Evolutionary conservation across 2,888 invertebrate species (phyloP), one percentile per base, ranked within the genome.

Genomic region (Saturnia pavonia): DNA sequence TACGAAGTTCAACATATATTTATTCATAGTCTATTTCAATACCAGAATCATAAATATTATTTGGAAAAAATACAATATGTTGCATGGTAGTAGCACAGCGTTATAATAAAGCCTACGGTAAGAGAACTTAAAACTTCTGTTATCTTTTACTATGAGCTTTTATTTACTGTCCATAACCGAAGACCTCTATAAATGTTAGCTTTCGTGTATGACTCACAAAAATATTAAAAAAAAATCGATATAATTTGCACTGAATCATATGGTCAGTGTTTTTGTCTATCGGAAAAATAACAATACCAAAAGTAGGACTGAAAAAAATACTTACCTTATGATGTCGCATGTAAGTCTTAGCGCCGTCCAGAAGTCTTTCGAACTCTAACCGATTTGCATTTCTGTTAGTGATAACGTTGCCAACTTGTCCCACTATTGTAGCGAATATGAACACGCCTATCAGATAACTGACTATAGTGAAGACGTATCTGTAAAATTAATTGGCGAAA

Each of bases 401-500:
- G 91, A 99, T 99, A 84, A 99, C 99, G 91, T 99, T 99, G 77
- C 99, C 99, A 70, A 99, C 99, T 95, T 99, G 99, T 70, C 99
- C 99, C 75, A 99, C 99, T 86, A 99, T 99, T 70, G 99, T 99
- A 71, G 99, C 99, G 91, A 99, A 99, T 91, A 99, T 98, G 95
- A 99, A 99, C 77, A 99, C 99, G 79, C 99, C 99, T 86, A 99
- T 99, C 86, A 99, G 95, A 94, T 99, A 99, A 93, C 99, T 99
- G 85, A 98, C 97, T 87, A 99, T 99, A 78, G 99, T 99, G 94
- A 99, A 99, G 87, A 98, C 95, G 92, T 99, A 99, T 95, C 99
- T 99, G 95, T 71, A 95, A 94, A 78, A 80, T 73, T 79, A 68
- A 40, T n/a, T 7, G 11, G 11, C 40, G 22, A 65, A 65, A 40